Base-by-base conservation (phyloP, 2,113 vertebrate species). In the Oplegnathus fasciatus region DNA sequence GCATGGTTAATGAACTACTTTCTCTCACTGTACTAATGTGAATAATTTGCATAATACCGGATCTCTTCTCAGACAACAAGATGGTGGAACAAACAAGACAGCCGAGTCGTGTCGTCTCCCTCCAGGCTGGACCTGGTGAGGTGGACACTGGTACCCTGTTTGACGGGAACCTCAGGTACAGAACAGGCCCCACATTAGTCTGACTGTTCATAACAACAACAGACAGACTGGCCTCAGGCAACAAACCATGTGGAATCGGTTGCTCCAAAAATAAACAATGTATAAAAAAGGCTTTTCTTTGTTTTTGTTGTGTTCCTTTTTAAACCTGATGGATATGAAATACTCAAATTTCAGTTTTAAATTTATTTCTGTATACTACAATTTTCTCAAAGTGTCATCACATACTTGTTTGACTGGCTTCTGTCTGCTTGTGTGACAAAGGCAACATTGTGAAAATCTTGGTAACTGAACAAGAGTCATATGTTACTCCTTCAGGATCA, bases 71-170 rank as follows among this genome's bases (percentile, higher is more conserved):
- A 96, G 95, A 76, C 82, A 87, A 86, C 81, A 94, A 84, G 22
- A 96, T 95, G 95, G 95, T 95, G 90, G 94, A 94, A 72, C 94
- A 95, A 80, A 93, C 86, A 32, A 93, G 92, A 85, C 66, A 77
- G 62, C 71, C 57, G 2, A 86, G 69, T 28, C 88, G 34, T 13
- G 91, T 76, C 9, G 87, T 89, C 18, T 85, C 83, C 76, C 89
- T 91, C 91, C 94, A 91, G 95, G 94, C 95, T 94, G 95, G 94
- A 91, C 94, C 93, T 94, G 90, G 89, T 32, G 94, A 92, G 86
- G 89, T 86, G 68, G 88, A 88, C 73, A 37, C 87, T 18, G 60
- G 72, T 24, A 60, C 37, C 69, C 67, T 75, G 78, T 85, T 75
- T n/a, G 87, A 91, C 7, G 22, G 83, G 30, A 90, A 87, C 71